Evolutionary conservation across 1,140 invertebrate species (phyloP).

Genomic region (Sipha flava): DNA sequence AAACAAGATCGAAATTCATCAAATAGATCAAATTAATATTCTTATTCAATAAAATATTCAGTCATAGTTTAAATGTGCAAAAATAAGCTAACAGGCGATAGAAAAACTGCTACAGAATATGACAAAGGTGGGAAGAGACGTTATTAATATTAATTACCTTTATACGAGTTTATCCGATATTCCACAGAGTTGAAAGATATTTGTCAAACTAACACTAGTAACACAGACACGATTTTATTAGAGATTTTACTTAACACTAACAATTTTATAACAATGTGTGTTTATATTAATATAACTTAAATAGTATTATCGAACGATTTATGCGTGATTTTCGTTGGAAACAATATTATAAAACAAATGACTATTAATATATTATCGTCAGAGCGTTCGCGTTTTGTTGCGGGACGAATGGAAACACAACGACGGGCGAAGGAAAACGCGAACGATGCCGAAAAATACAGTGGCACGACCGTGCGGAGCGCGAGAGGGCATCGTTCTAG

Average conservation of each 20-base stretch:
- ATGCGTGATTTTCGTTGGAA: neutral
- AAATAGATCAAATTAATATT: too few relatives aligned
- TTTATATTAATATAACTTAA: neutral
- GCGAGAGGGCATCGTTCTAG: conserved; percentile 31
- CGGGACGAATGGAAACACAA: neutral
- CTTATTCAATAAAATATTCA: too few relatives aligned
- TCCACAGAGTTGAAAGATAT: neutral
- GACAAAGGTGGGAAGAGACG: too few relatives aligned
- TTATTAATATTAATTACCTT: neutral
- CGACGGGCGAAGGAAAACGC: neutral
- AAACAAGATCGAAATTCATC: too few relatives aligned
- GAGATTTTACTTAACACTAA: conserved; percentile 14
- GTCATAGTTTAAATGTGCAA: too few relatives aligned
- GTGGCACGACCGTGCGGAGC: neutral
- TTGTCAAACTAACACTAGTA: conserved; percentile 21
- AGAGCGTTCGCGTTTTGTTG: neutral
- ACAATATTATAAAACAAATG: neutral
- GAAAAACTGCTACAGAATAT: too few relatives aligned
- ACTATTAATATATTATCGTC: neutral
- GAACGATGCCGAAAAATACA: neutral
- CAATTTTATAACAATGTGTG: neutral
- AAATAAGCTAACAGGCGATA: too few relatives aligned
- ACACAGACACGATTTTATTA: conserved; percentile 19
- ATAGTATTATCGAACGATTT: neutral
- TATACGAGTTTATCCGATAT: neutral